Percentiles rank a stretch among this genome's conserved stretches.
These are phyloP conservation scores for Natrix natrix DNA, from an alignment of 2,797 vertebrate species.

Conservation along the genomic window DNA sequence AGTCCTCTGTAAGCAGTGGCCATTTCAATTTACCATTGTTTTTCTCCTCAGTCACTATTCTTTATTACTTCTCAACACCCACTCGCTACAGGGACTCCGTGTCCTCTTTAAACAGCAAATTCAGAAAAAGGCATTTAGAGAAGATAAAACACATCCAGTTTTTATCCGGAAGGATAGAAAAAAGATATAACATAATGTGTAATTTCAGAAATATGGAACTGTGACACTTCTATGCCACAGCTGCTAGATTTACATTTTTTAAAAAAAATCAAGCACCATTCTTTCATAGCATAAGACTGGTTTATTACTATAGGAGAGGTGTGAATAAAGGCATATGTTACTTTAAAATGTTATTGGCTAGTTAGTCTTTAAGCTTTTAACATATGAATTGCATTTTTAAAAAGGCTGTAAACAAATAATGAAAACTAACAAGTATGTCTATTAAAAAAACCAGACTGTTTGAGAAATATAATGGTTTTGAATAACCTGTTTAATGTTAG, in stretches of 20 bases:
- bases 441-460: neutral
- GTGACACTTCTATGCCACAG: conserved; percentile 4
- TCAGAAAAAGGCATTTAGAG: neutral
- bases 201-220: conserved; percentile 19
- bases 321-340: neutral
- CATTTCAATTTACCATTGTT: neutral
- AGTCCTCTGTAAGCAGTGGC: neutral
- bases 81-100: neutral
- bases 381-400: neutral
- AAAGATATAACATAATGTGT: neutral
- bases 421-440: neutral
- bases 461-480: neutral
- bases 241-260: conserved; percentile 14
- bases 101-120: neutral
- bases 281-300: neutral
- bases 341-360: neutral
- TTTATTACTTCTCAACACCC: neutral
- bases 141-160: neutral
- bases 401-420: neutral
- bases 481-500: neutral
- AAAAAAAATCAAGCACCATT: neutral
- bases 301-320: neutral
- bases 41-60: neutral
- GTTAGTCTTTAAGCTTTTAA: neutral
- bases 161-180: neutral